These are phyloP conservation scores for Columbina picui DNA, from an alignment of 2,113 vertebrate genomes.

Conservation along the genomic window DNA sequence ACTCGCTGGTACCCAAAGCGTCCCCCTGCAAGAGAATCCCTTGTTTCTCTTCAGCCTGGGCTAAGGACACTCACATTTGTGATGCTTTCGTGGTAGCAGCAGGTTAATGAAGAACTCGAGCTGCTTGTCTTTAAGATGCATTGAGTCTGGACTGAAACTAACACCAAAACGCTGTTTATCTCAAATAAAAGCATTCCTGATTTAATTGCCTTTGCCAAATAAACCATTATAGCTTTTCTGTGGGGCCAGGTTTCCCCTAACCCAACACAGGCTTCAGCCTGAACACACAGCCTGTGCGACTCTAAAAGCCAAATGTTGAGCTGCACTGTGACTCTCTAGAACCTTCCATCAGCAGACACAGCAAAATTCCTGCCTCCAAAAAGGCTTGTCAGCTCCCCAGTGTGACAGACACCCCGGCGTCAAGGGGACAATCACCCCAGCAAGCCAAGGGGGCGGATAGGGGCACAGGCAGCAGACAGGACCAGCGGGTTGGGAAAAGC, in stretches of 20 bases:
- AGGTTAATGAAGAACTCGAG: rapidly evolving
- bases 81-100: background rate
- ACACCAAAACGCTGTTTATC: background rate
- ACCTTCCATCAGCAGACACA: background rate
- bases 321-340: background rate
- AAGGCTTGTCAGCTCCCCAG: background rate
- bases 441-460: background rate
- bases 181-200: background rate
- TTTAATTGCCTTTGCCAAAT: background rate
- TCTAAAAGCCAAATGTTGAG: background rate
- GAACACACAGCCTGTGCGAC: background rate
- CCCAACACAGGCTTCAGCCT: background rate
- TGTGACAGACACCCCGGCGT: background rate
- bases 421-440: background rate
- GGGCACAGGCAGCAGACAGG: background rate
- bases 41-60: background rate
- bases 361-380: background rate
- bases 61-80: rapidly evolving
- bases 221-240: background rate
- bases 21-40: rapidly evolving
- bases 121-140: too few relatives aligned
- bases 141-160: background rate
- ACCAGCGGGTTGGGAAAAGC: background rate
- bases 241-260: background rate
- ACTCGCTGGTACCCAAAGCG: background rate